Evolutionary conservation across 2,797 vertebrate species (phyloP), one percentile per base, ranked within the genome.

Genomic region (Cynopterus sphinx): DNA sequence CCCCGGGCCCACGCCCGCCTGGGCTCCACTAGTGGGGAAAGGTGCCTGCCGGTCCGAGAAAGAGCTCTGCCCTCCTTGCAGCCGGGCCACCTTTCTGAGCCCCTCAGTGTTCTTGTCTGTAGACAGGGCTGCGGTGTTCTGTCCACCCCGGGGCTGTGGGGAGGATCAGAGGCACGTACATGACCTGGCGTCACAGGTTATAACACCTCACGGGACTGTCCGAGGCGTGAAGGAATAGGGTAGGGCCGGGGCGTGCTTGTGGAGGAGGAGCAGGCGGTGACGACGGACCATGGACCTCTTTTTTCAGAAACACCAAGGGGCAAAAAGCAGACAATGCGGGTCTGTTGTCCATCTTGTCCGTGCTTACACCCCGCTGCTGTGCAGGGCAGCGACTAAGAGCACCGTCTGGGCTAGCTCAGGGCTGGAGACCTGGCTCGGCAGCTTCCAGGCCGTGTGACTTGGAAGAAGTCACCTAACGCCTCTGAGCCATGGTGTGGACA

Each of bases 21-120:
- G 17, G 43, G 71, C 24, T 31, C 39, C 24, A 1, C n/a, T 1
- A 0, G 1, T 1, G 12, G 71, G 24, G 28, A 8, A 21, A 22
- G 22, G 31, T 15, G 10, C 19, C 55, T 5, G 12, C 3, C 16
- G 11, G 33, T 4, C 21, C 26, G 1, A 10, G 31, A 36, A 1
- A 16, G n/a, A 9, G 28, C 5, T 5, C 63, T 2, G 17, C 22
- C 9, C 10, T 16, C 4, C 33, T 19, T 0, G 3, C 0, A 0
- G 15, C 26, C 63, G 5, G 2, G 0, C n/a, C 43, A 4, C 33
- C 55, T 78, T 39, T 22, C 70, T 5, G 46, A 70, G 57, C n/a
- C 19, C 87, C 71, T 33, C 2, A 0, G 51, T 13, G 67, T 86
- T 15, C 71, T 15, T 19, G 7, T 51, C 51, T 84, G 10, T 15